A percentile compares a stretch with the other conserved stretches of the same genome.
Evolutionary conservation across 2,113 vertebrate genomes (phyloP).

Genomic region (Nycticryphes semicollaris): DNA sequence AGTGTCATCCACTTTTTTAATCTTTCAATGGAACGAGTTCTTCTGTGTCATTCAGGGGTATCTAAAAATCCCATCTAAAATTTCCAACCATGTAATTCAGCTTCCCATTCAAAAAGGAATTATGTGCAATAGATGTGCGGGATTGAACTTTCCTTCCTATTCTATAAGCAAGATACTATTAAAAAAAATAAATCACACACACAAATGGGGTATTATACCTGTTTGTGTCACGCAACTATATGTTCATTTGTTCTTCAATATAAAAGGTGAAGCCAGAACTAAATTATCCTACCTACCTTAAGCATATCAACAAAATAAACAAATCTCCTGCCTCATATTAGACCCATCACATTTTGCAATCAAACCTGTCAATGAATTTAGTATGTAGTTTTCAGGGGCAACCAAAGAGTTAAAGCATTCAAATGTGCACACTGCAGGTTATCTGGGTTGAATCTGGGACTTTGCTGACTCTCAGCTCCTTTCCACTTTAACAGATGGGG

Average conservation of each 20-base stretch:
- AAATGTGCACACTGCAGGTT: not conserved
- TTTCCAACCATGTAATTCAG: not conserved
- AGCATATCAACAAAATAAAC: not conserved
- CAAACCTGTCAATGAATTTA: not conserved
- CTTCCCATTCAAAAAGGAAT: not conserved
- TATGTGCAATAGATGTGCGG: not conserved
- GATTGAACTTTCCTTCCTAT: not conserved
- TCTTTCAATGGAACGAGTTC: not conserved
- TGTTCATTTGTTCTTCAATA: not conserved
- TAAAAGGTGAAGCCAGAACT: not conserved
- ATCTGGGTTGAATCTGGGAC: slow-evolving; percentile 56
- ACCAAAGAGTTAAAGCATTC: not conserved
- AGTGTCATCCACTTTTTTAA: not conserved
- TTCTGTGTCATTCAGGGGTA: not conserved
- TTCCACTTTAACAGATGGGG: slow-evolving; percentile 63
- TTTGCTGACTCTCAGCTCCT: slow-evolving; percentile 68
- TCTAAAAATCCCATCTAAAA: not conserved
- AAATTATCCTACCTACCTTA: not conserved
- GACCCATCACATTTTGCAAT: not conserved
- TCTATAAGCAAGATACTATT: not conserved
- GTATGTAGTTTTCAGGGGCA: not conserved
- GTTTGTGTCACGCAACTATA: not conserved
- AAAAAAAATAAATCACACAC: not conserved
- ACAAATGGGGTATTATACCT: not conserved
- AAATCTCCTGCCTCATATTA: not conserved